These are phyloP conservation scores for Eurypyga helias DNA, from an alignment of 2,113 vertebrate genomes.

Conservation along the genomic window DNA sequence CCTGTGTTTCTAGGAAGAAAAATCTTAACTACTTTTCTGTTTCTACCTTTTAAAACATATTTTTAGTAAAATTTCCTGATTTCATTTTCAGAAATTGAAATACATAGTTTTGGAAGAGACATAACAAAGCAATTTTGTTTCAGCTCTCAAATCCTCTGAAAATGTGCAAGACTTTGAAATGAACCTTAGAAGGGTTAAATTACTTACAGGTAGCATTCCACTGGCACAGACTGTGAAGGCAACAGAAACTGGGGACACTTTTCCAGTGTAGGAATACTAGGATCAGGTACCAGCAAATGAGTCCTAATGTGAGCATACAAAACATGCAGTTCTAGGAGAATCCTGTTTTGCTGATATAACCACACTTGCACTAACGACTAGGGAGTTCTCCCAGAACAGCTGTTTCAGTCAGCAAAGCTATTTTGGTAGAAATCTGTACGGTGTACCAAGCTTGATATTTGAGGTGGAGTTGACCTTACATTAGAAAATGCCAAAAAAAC, in stretches of 20 bases:
- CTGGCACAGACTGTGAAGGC: background rate
- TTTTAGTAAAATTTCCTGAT: background rate
- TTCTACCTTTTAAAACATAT: background rate
- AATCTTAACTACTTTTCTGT: background rate
- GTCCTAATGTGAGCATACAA: background rate
- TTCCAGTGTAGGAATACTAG: background rate
- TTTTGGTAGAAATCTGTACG: constrained; percentile 27
- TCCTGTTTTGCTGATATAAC: constrained; percentile 16
- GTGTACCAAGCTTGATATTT: background rate
- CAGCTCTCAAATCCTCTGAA: background rate
- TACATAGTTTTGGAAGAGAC: background rate
- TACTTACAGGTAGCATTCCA: background rate
- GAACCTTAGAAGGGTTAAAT: background rate
- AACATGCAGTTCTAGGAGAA: constrained; percentile 7
- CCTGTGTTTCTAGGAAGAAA: background rate
- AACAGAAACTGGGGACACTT: background rate
- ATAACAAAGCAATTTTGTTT: background rate
- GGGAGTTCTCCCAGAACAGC: constrained; percentile 37
- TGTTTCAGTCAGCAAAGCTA: constrained; percentile 31
- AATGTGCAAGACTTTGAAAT: background rate
- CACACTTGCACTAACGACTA: background rate
- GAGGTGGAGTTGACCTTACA: background rate
- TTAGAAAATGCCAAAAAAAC: constrained; percentile 1
- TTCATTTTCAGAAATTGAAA: background rate
- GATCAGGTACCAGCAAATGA: background rate